phyloP scores from a whole-genome alignment of 2,888 invertebrate genomes.

The Pteria penguin region DNA sequence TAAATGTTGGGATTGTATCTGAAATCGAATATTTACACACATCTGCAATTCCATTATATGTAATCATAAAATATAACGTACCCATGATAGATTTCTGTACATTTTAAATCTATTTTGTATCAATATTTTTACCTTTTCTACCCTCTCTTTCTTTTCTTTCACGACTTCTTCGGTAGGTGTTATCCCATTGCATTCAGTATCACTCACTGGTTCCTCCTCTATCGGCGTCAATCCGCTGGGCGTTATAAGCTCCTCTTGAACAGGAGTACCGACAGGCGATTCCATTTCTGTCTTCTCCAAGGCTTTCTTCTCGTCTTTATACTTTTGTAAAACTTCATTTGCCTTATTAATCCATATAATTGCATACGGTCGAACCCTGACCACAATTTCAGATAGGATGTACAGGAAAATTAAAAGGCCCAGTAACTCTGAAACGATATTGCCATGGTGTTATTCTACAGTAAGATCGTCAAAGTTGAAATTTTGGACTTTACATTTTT shows the following conservation, averaged over 20 bases:
- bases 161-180: neutral
- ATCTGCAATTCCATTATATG: neutral
- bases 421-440: constrained; percentile 51
- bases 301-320: neutral
- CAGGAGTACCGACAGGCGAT: neutral
- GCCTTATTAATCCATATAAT: constrained; percentile 12
- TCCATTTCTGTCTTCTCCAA: neutral
- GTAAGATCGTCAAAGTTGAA: too few species aligned
- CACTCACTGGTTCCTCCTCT: neutral
- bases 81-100: too few species aligned
- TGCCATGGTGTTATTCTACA: too few species aligned
- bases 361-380: constrained; percentile 54
- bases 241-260: neutral
- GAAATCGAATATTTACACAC: neutral
- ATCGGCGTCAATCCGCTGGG: neutral
- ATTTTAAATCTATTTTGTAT: too few species aligned
- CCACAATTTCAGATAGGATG: constrained; percentile 59
- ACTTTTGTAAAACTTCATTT: neutral
- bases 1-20: neutral
- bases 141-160: neutral
- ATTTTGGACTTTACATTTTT: too few species aligned
- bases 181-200: neutral
- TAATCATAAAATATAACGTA: too few species aligned
- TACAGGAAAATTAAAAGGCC: constrained; percentile 56
- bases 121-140: too few species aligned